A percentile compares a stretch with the other conserved stretches of the same genome.
phyloP scores from a whole-genome alignment of 2,888 invertebrate species.

The Rotaria macrura region DNA sequence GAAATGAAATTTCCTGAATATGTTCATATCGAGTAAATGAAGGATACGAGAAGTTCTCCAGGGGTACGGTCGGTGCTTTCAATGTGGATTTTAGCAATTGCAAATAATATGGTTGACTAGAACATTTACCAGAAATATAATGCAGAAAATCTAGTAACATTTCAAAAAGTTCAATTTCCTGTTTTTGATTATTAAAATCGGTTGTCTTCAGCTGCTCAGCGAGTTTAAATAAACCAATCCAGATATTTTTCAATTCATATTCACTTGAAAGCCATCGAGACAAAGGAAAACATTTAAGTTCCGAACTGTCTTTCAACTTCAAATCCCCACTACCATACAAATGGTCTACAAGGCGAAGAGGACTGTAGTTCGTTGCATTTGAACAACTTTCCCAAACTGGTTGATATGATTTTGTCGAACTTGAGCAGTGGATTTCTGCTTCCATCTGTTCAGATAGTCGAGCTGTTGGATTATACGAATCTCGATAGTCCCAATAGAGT shows the following conservation, averaged over 20 bases:
- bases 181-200: neutral
- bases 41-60: no score
- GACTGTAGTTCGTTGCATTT: neutral
- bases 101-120: neutral
- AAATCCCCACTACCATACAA: neutral
- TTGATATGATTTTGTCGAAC: neutral
- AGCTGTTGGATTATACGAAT: neutral
- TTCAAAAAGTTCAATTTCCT: neutral
- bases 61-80: neutral
- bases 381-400: neutral
- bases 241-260: no score
- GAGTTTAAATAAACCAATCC: neutral
- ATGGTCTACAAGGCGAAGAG: neutral
- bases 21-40: neutral
- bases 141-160: no score
- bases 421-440: no score
- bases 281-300: neutral
- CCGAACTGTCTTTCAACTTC: neutral
- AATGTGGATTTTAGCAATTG: neutral
- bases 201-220: neutral
- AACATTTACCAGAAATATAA: no score
- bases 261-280: no score
- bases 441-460: neutral
- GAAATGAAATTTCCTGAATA: neutral
- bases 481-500: neutral